A percentile compares a stretch with the other conserved stretches of the same genome.
phyloP scores from a whole-genome alignment of 2,888 invertebrate species.

The Dryadula phaetusa region DNA sequence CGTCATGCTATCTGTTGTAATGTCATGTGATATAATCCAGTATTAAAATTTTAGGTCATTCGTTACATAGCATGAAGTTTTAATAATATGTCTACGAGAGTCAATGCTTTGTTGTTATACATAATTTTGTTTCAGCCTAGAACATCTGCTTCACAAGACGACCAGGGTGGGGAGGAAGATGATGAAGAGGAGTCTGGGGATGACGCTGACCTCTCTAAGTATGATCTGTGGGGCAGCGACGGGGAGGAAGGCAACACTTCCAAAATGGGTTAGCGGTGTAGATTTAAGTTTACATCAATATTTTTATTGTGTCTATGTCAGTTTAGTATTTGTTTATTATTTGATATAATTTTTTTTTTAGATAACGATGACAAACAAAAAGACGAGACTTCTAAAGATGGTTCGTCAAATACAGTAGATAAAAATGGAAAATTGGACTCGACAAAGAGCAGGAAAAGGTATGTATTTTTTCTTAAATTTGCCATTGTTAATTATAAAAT shows the following conservation, averaged over 20 bases:
- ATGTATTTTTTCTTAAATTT: slow-evolving; percentile 11
- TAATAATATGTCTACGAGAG: slow-evolving; percentile 28
- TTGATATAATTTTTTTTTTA: slow-evolving; percentile 36
- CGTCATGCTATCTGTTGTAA: slow-evolving; percentile 27
- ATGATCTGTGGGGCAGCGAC: slow-evolving; percentile 90
- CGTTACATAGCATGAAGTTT: slow-evolving; percentile 29
- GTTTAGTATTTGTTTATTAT: not conserved
- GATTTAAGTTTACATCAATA: slow-evolving; percentile 21
- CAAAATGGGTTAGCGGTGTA: slow-evolving; percentile 60
- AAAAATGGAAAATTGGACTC: slow-evolving; percentile 66
- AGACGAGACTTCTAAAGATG: slow-evolving; percentile 62
- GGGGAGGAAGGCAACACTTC: slow-evolving; percentile 76
- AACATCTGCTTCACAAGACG: slow-evolving; percentile 64
- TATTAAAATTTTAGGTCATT: not conserved
- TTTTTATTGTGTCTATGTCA: not conserved
- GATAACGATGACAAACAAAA: slow-evolving; percentile 63
- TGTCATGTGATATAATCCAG: not conserved
- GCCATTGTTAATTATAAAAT: too few relatives aligned
- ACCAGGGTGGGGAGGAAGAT: slow-evolving; percentile 80
- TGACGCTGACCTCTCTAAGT: slow-evolving; percentile 89
- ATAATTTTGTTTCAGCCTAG: slow-evolving; percentile 72
- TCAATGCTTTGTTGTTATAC: slow-evolving; percentile 12
- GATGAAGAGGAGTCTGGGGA: slow-evolving; percentile 86
- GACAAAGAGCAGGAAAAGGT: slow-evolving; percentile 70
- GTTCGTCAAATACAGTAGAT: slow-evolving; percentile 53